These are phyloP conservation scores for Osmerus mordax DNA, from an alignment of 2,113 vertebrate species.

Conservation along the genomic window DNA sequence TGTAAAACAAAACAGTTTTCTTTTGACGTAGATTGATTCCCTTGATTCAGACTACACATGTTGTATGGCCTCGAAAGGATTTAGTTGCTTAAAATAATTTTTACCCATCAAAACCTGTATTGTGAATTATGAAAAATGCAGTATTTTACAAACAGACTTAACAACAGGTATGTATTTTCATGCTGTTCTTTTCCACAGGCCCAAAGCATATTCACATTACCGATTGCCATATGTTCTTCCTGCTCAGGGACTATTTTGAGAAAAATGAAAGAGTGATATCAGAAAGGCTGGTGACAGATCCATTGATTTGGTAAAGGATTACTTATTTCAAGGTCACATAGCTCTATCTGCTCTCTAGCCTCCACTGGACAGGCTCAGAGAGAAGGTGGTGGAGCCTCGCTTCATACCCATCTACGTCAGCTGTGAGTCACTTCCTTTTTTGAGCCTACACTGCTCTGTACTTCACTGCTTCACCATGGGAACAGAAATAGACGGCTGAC, in stretches of 20 bases:
- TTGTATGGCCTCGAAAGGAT: not conserved
- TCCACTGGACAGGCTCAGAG: not conserved
- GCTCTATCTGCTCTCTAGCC: no score
- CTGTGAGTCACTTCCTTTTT: conserved; percentile 49
- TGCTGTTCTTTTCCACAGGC: no score
- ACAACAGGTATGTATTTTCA: no score
- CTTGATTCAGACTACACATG: not conserved
- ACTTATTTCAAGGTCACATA: not conserved
- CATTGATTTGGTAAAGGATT: not conserved
- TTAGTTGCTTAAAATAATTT: no score
- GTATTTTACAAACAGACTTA: no score
- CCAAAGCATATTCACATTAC: no score
- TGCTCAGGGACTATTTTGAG: no score
- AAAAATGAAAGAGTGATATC: not conserved
- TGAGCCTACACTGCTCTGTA: conserved; percentile 47
- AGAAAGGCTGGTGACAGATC: not conserved
- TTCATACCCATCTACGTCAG: conserved; percentile 43
- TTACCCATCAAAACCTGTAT: no score
- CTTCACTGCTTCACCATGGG: conserved; percentile 8
- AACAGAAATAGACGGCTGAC: conserved; percentile 49
- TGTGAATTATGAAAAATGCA: no score
- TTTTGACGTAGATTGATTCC: conserved; percentile 18
- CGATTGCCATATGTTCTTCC: no score
- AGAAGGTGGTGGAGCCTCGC: conserved; percentile 21
- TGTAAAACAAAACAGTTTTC: not conserved